These are phyloP conservation scores for Mylabris phalerata DNA, from an alignment of 1,140 invertebrate species.

Conservation along the genomic window DNA sequence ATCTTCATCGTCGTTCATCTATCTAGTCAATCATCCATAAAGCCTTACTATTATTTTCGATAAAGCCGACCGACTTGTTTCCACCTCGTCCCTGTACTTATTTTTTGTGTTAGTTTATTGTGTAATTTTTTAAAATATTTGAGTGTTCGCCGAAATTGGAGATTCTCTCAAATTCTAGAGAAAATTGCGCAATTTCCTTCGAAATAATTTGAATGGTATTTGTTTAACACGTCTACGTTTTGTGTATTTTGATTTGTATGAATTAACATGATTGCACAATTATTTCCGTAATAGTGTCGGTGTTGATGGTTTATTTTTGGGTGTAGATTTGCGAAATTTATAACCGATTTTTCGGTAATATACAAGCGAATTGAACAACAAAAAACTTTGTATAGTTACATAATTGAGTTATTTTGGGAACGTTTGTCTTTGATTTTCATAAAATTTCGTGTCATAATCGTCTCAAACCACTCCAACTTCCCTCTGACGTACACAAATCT, in stretches of 20 bases:
- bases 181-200: too few relatives aligned
- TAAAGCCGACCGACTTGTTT: constrained; percentile 18
- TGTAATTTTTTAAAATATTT: too few relatives aligned
- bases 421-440: not conserved
- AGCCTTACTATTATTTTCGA: constrained; percentile 31
- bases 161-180: too few relatives aligned
- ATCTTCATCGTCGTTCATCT: too few relatives aligned
- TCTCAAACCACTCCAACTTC: not conserved
- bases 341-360: too few relatives aligned
- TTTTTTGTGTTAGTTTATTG: too few relatives aligned
- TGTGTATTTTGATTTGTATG: not conserved
- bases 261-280: not conserved
- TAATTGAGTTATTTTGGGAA: not conserved
- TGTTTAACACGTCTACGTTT: not conserved
- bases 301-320: not conserved
- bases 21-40: not conserved
- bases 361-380: too few relatives aligned
- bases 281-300: not conserved
- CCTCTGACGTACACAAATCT: not conserved
- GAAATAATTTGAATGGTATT: too few relatives aligned
- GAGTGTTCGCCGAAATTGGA: too few relatives aligned
- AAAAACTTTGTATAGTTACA: not conserved
- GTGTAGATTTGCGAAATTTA: too few relatives aligned
- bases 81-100: too few relatives aligned
- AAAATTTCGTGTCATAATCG: not conserved